Evolutionary conservation across 2,113 vertebrate genomes (phyloP), one percentile per base, ranked within the genome.

Genomic region (Odocoileus virginianus): DNA sequence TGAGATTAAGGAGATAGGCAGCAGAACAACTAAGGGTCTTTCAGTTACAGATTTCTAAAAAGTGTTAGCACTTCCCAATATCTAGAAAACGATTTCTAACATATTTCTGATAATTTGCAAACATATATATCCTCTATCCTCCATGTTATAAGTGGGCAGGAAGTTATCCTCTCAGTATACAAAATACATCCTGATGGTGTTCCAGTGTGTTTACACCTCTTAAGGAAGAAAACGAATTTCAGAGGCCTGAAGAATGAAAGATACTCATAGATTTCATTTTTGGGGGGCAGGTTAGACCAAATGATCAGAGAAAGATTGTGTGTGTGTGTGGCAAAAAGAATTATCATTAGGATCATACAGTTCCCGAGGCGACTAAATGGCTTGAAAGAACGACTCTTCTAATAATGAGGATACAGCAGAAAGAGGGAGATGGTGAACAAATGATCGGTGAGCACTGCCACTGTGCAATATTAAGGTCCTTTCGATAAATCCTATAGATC

Each of bases 331-430:
- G 30, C 86, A 30, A 11, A 30, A 54, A 92, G 85, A 95, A 93
- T 96, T 82, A 91, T 93, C 45, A 47, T 57, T 14, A 55, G 12
- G 67, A 47, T 81, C 64, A 88, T 64, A 47, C 2, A 57, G 81
- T 45, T 91, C 87, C 87, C 0, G 0, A 93, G 89, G 91, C 74
- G 89, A 97, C 17, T 17, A 81, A 76, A 43, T 10, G 23, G n/a
- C 83, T 95, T 84, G 95, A 88, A 96, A 82, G 87, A 93, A 98
- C 30, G 97, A 86, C 19, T 47, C 61, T 91, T 96, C 78, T 74
- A 94, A 71, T 94, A 91, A 91, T 40, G n/a, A 94, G 82, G 57
- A 47, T 58, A 89, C 67, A 90, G 61, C 57, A 78, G 28, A 50
- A 82, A 93, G 64, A 96, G 40, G 43, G 55, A 33, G 52, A 89